phyloP scores from a whole-genome alignment of 2,797 vertebrate genomes.

The Pantherophis vulpinus region DNA sequence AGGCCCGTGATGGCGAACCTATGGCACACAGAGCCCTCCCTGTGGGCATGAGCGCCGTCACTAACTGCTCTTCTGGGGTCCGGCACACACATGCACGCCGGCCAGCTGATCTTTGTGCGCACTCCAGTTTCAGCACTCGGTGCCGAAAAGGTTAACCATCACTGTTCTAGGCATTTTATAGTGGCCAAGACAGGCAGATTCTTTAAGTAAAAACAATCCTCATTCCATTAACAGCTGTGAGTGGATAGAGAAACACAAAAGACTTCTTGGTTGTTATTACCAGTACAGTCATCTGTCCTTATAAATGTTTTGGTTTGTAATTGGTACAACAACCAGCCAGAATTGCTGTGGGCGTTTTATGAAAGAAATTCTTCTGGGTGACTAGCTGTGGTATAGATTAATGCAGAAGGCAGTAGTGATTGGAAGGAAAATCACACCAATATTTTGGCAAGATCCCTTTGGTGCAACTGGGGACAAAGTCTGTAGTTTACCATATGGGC shows the following conservation, averaged over 20 bases:
- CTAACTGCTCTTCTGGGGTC: no score
- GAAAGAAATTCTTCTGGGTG: neutral
- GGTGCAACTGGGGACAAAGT: neutral
- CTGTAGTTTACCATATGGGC: neutral
- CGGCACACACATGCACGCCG: no score
- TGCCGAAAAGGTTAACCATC: no score
- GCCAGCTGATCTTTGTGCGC: no score
- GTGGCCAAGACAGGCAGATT: neutral
- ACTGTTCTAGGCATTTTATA: neutral
- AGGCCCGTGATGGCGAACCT: no score
- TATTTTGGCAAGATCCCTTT: neutral
- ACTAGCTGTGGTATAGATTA: neutral
- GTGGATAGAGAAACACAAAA: neutral
- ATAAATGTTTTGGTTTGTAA: neutral
- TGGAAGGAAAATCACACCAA: neutral
- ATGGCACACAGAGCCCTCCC: no score
- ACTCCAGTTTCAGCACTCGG: no score
- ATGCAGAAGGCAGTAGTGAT: neutral
- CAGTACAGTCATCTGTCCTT: neutral
- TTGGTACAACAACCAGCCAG: neutral
- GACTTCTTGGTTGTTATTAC: neutral
- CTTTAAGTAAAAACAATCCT: neutral
- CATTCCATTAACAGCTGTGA: neutral
- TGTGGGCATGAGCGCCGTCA: no score
- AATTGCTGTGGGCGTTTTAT: neutral